Conservation (phyloP, 53 echinoderm and acorn worm species). For the Luidia sarsii region DNA sequence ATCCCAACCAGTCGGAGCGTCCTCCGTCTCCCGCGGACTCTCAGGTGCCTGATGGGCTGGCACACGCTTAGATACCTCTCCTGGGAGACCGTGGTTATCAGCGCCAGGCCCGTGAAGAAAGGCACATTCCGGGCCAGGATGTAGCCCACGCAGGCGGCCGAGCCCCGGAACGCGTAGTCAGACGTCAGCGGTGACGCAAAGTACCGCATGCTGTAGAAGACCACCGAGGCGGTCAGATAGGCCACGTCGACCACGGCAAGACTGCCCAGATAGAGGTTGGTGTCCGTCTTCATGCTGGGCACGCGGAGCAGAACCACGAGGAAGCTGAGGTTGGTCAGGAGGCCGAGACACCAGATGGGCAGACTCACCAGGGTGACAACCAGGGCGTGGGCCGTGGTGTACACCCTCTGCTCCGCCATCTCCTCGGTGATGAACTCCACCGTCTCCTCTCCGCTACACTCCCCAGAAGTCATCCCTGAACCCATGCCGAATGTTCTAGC, state of each 20-base stretch:
- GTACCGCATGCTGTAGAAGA: background rate
- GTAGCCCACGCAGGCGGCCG: conserved; percentile 1
- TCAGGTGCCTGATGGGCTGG: conserved; percentile 8
- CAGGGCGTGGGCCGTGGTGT: no score
- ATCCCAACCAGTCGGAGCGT: conserved; percentile 16
- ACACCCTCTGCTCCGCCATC: no score
- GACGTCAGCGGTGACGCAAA: conserved; percentile 9
- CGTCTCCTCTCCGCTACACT: no score
- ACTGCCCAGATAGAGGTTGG: conserved; percentile 22
- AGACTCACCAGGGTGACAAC: no score
- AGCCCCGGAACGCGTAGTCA: conserved; percentile 1
- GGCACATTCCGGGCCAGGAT: background rate
- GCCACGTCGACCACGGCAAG: conserved; percentile 13
- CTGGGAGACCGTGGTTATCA: conserved; percentile 13
- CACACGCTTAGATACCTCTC: conserved; percentile 33
- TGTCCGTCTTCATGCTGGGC: conserved; percentile 30
- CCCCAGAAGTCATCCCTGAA: no score
- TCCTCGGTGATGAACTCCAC: no score
- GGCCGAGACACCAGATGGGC: no score
- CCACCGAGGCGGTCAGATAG: background rate
- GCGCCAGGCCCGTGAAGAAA: conserved; percentile 15
- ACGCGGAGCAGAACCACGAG: conserved; percentile 24
- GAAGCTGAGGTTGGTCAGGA: conserved; percentile 19
- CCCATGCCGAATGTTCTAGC: no score
- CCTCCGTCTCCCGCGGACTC: background rate